Conservation (phyloP, 2,797 vertebrate genomes). For the Ctenopoma kingsleyae region DNA sequence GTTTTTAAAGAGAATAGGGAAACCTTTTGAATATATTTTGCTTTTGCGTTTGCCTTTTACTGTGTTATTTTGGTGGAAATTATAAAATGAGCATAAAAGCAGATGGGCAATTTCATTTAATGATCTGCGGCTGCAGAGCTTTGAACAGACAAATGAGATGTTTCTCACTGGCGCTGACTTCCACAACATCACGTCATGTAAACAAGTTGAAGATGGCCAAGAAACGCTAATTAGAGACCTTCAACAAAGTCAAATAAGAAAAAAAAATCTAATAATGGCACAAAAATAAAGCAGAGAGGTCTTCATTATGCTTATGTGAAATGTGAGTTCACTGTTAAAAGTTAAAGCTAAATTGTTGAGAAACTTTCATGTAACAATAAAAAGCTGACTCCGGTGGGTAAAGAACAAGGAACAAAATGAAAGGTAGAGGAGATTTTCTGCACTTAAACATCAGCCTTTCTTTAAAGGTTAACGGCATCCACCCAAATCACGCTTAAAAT, state of each 20-base stretch:
- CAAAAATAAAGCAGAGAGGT: background rate
- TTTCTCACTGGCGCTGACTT: background rate
- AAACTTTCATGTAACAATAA: background rate
- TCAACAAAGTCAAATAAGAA: background rate
- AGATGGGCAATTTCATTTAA: background rate
- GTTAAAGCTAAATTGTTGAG: background rate
- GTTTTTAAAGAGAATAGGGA: background rate
- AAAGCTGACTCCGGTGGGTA: background rate
- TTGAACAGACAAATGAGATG: background rate
- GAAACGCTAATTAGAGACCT: background rate
- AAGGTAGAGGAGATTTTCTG: background rate
- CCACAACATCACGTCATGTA: background rate
- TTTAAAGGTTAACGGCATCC: background rate
- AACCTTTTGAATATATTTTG: background rate
- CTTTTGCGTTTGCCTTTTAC: background rate
- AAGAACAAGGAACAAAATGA: background rate
- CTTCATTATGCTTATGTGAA: background rate
- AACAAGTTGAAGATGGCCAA: background rate
- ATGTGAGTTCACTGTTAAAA: background rate
- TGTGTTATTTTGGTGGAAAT: background rate
- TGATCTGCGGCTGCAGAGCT: background rate
- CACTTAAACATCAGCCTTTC: background rate
- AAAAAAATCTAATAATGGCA: background rate
- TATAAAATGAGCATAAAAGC: background rate
- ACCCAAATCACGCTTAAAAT: constrained; percentile 5